Percentiles rank a stretch among this genome's conserved stretches.
phyloP scores from a whole-genome alignment of 2,888 invertebrate species.

The Ochropleura plecta region DNA sequence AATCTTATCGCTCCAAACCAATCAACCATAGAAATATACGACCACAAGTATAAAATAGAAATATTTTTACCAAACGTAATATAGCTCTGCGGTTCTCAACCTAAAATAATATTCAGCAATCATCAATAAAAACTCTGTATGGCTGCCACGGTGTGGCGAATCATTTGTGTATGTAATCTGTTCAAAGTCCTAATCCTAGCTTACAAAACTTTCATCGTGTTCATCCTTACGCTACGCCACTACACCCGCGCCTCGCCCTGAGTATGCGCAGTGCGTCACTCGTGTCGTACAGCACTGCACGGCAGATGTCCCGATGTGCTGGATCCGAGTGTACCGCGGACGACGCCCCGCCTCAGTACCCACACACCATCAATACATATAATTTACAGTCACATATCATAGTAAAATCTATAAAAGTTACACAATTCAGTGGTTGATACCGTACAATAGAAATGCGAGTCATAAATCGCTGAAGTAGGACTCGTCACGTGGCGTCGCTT shows the following conservation, averaged over 20 bases:
- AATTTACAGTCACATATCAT: constrained; percentile 36
- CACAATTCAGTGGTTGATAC: constrained; percentile 45
- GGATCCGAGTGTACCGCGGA: constrained; percentile 28
- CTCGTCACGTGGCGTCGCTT: constrained; percentile 16
- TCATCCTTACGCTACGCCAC: constrained; percentile 22
- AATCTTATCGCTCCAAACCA: constrained; percentile 37
- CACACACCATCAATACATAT: constrained; percentile 39
- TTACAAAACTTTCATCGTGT: constrained; percentile 18
- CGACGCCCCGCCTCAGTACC: constrained; percentile 19
- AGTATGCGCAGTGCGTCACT: constrained; percentile 16
- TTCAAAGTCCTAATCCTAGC: constrained; percentile 33
- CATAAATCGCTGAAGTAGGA: constrained; percentile 26
- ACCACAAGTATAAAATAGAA: constrained; percentile 29
- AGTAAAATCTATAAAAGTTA: constrained; percentile 46
- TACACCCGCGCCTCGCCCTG: constrained; percentile 38
- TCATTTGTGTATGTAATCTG: constrained; percentile 30
- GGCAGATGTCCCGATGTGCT: neutral
- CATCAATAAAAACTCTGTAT: constrained; percentile 37
- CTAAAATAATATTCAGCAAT: constrained; percentile 38
- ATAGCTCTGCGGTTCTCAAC: constrained; percentile 42
- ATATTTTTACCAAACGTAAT: constrained; percentile 38
- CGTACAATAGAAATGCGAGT: constrained; percentile 43
- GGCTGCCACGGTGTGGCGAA: constrained; percentile 31
- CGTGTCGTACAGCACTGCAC: neutral
- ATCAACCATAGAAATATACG: constrained; percentile 13